Evolutionary conservation across 2,888 invertebrate genomes (phyloP).

Genomic region (Cheilosia impressa): DNA sequence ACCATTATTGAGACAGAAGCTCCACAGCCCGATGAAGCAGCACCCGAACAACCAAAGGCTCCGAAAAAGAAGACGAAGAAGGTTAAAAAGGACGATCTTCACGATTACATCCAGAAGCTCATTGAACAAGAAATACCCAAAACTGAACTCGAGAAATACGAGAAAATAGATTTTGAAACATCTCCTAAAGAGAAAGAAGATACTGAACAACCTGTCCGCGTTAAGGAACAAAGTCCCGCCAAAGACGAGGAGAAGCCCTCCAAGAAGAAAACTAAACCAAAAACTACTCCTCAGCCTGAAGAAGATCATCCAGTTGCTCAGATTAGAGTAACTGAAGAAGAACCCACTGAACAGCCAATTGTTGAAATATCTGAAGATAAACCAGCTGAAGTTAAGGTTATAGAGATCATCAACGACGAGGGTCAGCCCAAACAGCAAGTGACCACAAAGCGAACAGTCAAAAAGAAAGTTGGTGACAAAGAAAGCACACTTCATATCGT

Average conservation of each 20-base stretch:
- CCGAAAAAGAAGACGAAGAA: conserved; percentile 81
- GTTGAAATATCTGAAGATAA: conserved; percentile 79
- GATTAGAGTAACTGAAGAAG: conserved; percentile 78
- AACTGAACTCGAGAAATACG: conserved; percentile 82
- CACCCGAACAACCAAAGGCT: conserved; percentile 79
- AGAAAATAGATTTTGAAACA: conserved; percentile 82
- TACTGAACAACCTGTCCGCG: conserved; percentile 59
- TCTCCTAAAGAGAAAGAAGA: conserved; percentile 77
- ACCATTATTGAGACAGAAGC: conserved; percentile 77
- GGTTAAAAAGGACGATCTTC: conserved; percentile 80
- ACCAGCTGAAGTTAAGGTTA: conserved; percentile 78
- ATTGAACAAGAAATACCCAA: conserved; percentile 80
- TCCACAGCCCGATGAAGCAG: conserved; percentile 79
- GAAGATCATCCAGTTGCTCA: conserved; percentile 76
- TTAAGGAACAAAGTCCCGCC: conserved; percentile 78
- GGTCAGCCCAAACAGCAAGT: conserved; percentile 80
- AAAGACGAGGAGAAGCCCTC: conserved; percentile 79
- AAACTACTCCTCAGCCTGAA: conserved; percentile 65
- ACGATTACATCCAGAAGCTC: conserved; percentile 80
- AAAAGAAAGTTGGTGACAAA: conserved; percentile 79
- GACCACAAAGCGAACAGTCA: conserved; percentile 80
- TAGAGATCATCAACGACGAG: conserved; percentile 78
- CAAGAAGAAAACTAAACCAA: conserved; percentile 77
- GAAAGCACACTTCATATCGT: conserved; percentile 79
- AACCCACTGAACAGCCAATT: conserved; percentile 75